Conservation (phyloP, 2,888 invertebrate genomes). For the Dicranocentrus wangi region DNA sequence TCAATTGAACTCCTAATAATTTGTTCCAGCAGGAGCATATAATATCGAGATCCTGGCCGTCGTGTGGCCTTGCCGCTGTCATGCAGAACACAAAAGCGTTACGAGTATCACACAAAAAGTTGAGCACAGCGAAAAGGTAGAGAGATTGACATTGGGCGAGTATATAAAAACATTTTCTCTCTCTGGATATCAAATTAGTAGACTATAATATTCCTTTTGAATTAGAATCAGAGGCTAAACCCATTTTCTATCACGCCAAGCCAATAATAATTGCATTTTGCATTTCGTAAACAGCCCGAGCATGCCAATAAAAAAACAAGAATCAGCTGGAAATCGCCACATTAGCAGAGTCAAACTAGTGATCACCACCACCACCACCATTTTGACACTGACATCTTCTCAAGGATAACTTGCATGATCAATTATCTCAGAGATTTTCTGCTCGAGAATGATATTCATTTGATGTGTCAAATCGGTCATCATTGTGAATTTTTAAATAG, state of each 20-base stretch:
- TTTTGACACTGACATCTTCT: not conserved
- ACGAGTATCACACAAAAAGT: slow-evolving; percentile 3
- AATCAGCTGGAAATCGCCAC: slow-evolving; percentile 1
- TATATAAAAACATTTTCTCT: not conserved
- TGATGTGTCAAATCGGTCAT: too few relatives aligned
- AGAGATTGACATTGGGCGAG: not conserved
- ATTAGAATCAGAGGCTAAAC: too few relatives aligned
- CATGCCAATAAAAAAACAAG: too few relatives aligned
- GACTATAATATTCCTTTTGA: too few relatives aligned
- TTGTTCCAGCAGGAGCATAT: slow-evolving; percentile 4
- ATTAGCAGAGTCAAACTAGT: not conserved
- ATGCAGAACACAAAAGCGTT: not conserved
- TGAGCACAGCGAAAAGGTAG: not conserved
- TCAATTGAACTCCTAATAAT: not conserved
- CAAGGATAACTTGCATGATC: slow-evolving; percentile 1
- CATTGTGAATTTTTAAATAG: too few relatives aligned
- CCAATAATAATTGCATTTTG: too few relatives aligned
- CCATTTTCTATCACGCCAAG: too few relatives aligned
- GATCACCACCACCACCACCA: not conserved
- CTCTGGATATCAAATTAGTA: not conserved
- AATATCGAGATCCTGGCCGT: not conserved
- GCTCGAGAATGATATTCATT: too few relatives aligned
- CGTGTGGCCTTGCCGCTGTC: not conserved
- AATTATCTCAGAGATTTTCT: too few relatives aligned
- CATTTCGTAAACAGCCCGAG: too few relatives aligned